Conservation (phyloP, 2,888 invertebrate genomes). For the Heliconius cydno region DNA sequence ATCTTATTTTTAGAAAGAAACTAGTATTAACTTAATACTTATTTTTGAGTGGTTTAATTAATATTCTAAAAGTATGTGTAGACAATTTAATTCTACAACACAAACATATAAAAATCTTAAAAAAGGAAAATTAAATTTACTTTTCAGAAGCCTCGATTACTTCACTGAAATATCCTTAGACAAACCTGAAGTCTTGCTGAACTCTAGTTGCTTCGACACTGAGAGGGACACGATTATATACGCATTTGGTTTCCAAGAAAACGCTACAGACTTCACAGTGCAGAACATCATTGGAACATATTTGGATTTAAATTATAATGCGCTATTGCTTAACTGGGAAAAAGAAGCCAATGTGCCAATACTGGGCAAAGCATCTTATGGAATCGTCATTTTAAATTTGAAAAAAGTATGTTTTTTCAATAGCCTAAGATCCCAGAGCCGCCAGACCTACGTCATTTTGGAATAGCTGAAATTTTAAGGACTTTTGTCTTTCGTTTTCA, state of each 20-base stretch:
- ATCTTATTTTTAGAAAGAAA: no score
- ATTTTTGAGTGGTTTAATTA: no score
- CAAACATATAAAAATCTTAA: background rate
- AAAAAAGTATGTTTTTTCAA: background rate
- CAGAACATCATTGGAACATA: background rate
- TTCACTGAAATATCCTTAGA: slow-evolving; percentile 1
- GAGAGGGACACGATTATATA: background rate
- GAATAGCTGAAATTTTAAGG: no score
- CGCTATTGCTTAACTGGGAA: slow-evolving; percentile 12
- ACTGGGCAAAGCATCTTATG: background rate
- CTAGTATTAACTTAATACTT: no score
- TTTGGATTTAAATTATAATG: background rate
- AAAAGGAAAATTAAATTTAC: background rate
- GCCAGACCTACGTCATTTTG: no score
- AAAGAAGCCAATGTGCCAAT: background rate
- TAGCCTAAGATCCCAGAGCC: no score
- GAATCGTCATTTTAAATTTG: background rate
- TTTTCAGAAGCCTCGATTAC: background rate
- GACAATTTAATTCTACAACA: no score
- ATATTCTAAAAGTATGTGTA: no score
- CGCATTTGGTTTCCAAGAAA: background rate
- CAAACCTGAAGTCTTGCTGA: background rate
- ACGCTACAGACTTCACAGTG: background rate
- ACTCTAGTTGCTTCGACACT: background rate
- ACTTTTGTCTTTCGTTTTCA: no score